Evolutionary conservation across 2,888 invertebrate species (phyloP).

Genomic region (Sarcophaga subvicina): DNA sequence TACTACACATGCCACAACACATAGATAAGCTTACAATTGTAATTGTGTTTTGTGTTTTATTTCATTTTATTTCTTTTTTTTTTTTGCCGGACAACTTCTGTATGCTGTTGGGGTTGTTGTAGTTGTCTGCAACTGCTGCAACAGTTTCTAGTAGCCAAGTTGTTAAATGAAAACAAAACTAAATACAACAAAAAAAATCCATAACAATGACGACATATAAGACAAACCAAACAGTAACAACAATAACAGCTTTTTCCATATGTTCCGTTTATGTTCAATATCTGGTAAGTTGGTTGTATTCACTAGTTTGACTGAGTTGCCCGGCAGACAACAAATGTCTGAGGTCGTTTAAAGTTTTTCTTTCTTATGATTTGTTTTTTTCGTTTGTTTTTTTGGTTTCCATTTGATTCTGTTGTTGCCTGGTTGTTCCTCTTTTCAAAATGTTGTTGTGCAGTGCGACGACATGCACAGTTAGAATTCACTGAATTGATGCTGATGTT

Average conservation of each 20-base stretch:
- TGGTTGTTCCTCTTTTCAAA: slow-evolving; percentile 52
- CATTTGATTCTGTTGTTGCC: slow-evolving; percentile 20
- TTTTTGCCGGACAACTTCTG: slow-evolving; percentile 58
- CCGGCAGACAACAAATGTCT: slow-evolving; percentile 69
- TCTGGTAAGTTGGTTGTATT: slow-evolving; percentile 15
- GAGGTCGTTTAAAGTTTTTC: slow-evolving; percentile 58
- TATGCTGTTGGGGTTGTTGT: slow-evolving; percentile 10
- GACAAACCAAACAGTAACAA: slow-evolving; percentile 7
- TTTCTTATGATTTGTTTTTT: not conserved
- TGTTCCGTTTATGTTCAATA: slow-evolving; percentile 50
- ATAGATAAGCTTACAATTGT: slow-evolving; percentile 31
- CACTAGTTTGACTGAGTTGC: slow-evolving; percentile 57
- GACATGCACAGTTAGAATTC: slow-evolving; percentile 68
- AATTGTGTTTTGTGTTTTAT: not conserved
- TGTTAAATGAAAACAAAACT: slow-evolving; percentile 25
- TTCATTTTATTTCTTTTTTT: not conserved
- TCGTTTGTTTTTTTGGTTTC: not conserved
- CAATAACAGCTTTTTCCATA: slow-evolving; percentile 41
- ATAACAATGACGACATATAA: slow-evolving; percentile 65
- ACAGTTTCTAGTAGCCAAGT: slow-evolving; percentile 55
- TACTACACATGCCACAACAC: slow-evolving; percentile 2
- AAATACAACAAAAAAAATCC: slow-evolving; percentile 4
- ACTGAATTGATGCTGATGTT: slow-evolving; percentile 53
- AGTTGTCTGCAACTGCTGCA: slow-evolving; percentile 34
- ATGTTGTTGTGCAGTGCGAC: slow-evolving; percentile 44